Evolutionary conservation across 1,140 invertebrate species (phyloP).

Genomic region (Bacillus rossius): DNA sequence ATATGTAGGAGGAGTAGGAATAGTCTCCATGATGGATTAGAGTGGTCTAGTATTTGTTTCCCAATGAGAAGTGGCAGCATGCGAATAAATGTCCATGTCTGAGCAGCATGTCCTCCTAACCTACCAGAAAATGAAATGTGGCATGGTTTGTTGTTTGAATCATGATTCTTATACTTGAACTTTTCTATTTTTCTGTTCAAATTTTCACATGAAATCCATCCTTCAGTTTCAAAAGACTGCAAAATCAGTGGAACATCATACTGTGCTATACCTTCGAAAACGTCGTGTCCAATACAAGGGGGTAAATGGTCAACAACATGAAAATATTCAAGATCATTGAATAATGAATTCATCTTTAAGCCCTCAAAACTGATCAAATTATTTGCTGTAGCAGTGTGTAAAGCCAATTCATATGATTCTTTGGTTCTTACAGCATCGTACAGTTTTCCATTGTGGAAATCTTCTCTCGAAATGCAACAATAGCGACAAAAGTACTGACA

Average conservation of each 20-base stretch:
- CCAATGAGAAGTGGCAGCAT: slow-evolving; percentile 3
- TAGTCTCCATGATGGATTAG: neutral
- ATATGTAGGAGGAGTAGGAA: neutral
- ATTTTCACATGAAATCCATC: neutral
- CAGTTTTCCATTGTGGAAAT: slow-evolving; percentile 16
- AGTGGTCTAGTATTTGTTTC: neutral
- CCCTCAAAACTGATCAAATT: neutral
- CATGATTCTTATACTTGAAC: neutral
- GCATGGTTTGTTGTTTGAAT: neutral
- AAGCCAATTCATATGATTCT: too few species aligned
- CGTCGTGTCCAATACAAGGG: too few species aligned
- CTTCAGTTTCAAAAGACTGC: neutral
- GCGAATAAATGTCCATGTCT: neutral
- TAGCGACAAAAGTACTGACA: slow-evolving; percentile 23
- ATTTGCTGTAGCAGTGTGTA: neutral
- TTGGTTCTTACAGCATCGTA: too few species aligned
- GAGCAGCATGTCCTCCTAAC: neutral
- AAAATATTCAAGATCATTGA: neutral
- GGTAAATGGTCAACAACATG: neutral
- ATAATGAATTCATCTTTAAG: neutral
- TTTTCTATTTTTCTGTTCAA: neutral
- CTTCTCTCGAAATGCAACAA: slow-evolving; percentile 19
- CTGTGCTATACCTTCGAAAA: neutral
- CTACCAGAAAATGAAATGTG: neutral
- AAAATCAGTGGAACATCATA: neutral